Conservation (phyloP, 2,113 vertebrate genomes). For the Anhinga rufa region DNA sequence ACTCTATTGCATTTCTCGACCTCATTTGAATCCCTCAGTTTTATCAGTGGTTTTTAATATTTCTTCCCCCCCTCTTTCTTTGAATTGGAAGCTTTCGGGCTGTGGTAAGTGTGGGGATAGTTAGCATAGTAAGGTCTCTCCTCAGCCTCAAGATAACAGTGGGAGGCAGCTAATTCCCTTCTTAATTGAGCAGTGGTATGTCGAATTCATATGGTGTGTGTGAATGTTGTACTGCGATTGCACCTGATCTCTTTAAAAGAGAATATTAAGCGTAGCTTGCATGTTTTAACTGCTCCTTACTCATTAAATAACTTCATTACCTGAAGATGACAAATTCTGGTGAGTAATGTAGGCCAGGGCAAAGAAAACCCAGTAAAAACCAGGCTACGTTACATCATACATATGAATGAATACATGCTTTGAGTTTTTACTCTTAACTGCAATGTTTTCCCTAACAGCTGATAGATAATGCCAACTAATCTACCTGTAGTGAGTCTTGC, state of each 20-base stretch:
- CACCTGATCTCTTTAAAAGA: not conserved
- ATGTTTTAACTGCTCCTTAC: not conserved
- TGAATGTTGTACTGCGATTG: not conserved
- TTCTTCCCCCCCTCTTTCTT: not conserved
- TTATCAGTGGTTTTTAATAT: not conserved
- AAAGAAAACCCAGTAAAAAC: not conserved
- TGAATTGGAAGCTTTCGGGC: not conserved
- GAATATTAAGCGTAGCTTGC: not conserved
- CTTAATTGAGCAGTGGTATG: not conserved
- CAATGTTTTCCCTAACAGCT: not conserved
- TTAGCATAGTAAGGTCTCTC: not conserved
- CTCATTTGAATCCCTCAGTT: not conserved
- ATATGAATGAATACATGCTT: not conserved
- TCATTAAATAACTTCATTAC: not conserved
- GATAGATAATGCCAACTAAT: not conserved
- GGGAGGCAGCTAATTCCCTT: not conserved
- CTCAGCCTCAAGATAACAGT: not conserved
- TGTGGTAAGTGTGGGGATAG: not conserved
- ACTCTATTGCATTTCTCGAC: not conserved
- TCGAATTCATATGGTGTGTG: not conserved
- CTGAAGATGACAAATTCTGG: not conserved
- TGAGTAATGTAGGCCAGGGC: not conserved
- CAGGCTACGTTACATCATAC: rapidly evolving
- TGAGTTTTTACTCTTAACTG: not conserved
- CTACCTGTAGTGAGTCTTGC: no score